phyloP scores from a whole-genome alignment of 1,140 invertebrate species.

The Druon quercuslanigerum region DNA sequence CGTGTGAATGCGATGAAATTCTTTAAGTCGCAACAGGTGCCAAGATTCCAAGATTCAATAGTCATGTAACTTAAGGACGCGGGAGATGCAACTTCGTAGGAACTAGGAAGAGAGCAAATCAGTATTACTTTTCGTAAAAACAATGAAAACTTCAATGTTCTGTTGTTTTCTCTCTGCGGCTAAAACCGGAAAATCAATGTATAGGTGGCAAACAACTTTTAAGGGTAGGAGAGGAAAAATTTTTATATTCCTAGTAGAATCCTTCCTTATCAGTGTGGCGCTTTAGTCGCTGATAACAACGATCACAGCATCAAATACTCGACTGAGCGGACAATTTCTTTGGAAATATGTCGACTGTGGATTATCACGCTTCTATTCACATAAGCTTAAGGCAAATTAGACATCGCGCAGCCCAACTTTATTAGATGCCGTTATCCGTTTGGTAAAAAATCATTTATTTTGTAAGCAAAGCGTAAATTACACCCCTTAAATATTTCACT shows the following conservation, averaged over 20 bases:
- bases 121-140: too few species aligned
- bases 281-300: background rate
- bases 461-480: background rate
- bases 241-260: background rate
- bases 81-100: too few species aligned
- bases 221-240: background rate
- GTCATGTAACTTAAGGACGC: too few species aligned
- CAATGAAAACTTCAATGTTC: too few species aligned
- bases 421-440: slow-evolving; percentile 5
- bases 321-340: slow-evolving; percentile 5
- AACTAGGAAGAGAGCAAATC: too few species aligned
- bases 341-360: slow-evolving; percentile 7
- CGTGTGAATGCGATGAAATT: too few species aligned
- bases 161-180: too few species aligned
- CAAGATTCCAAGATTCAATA: too few species aligned
- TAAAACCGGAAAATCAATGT: background rate
- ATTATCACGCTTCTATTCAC: slow-evolving; percentile 14
- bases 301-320: background rate
- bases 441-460: background rate
- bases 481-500: too few species aligned
- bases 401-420: background rate
- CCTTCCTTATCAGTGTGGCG: slow-evolving; percentile 11
- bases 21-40: too few species aligned
- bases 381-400: slow-evolving; percentile 11
- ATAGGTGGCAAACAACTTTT: background rate